Percentiles rank a stretch among this genome's conserved stretches.
These are phyloP conservation scores for Echeneis naucrates DNA, from an alignment of 2,797 vertebrate genomes.

Conservation along the genomic window DNA sequence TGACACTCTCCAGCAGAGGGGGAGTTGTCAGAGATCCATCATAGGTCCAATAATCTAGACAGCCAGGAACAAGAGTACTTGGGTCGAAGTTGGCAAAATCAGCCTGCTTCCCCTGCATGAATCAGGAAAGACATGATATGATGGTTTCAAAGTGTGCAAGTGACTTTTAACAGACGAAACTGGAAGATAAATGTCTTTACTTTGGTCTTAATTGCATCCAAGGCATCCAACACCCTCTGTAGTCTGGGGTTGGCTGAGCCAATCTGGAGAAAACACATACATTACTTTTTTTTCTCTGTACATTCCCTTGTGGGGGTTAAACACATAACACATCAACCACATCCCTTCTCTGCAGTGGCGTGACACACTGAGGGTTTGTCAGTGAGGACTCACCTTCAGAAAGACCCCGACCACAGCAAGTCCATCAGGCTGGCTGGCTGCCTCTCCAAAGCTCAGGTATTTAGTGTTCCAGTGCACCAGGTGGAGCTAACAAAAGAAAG, in stretches of 20 bases:
- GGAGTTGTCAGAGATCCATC: slow-evolving; percentile 96
- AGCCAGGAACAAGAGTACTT: slow-evolving; percentile 87
- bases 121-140: not conserved
- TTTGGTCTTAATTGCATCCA: slow-evolving; percentile 91
- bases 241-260: slow-evolving; percentile 90
- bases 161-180: not conserved
- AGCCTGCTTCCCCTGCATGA: slow-evolving; percentile 87
- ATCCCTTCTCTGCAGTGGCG: not conserved
- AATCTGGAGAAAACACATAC: slow-evolving; percentile 78
- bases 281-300: slow-evolving; percentile 1
- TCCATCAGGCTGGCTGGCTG: slow-evolving; percentile 90
- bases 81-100: slow-evolving; percentile 90
- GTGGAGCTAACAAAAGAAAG: slow-evolving; percentile 88
- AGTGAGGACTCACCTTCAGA: slow-evolving; percentile 86
- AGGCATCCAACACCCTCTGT: slow-evolving; percentile 90
- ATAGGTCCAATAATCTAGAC: slow-evolving; percentile 94
- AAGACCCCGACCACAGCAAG: slow-evolving; percentile 94
- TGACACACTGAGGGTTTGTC: not conserved
- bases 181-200: slow-evolving; percentile 73
- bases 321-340: not conserved
- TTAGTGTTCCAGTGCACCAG: slow-evolving; percentile 98
- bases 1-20: slow-evolving; percentile 94
- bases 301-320: not conserved
- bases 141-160: not conserved
- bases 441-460: slow-evolving; percentile 91